Evolutionary conservation across 2,888 invertebrate genomes (phyloP).

Genomic region (Amphipyra tragopoginis): DNA sequence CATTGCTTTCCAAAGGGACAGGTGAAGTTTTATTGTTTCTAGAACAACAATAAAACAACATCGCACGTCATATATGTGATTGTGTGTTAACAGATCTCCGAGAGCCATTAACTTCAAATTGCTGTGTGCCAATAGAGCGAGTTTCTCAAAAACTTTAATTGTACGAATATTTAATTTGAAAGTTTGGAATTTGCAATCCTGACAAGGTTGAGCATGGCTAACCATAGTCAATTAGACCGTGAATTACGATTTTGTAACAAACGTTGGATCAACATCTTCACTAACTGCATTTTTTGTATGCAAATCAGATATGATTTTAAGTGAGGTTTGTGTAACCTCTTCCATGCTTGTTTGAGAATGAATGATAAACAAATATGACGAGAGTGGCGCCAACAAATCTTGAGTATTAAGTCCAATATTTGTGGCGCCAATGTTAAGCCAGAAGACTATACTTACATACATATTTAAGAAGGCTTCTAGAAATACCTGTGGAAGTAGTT

Average conservation of each 20-base stretch:
- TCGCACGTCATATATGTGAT: conserved; percentile 30
- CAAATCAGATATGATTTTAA: conserved; percentile 30
- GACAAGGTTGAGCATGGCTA: conserved; percentile 55
- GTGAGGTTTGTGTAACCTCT: conserved; percentile 37
- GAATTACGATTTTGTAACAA: conserved; percentile 53
- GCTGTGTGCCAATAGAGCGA: conserved; percentile 45
- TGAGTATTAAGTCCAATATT: conserved; percentile 47
- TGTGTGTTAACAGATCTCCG: conserved; percentile 39
- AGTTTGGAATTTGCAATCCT: conserved; percentile 47
- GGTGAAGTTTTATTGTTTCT: conserved; percentile 31
- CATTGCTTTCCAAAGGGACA: conserved; percentile 54
- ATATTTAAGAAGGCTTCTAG: conserved; percentile 12
- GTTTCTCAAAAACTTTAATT: conserved; percentile 38
- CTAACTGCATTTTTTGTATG: conserved; percentile 45
- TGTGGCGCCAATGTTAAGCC: conserved; percentile 41
- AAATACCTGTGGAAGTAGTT: not conserved
- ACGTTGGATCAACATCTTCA: conserved; percentile 20
- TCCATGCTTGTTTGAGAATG: conserved; percentile 42
- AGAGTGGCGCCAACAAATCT: conserved; percentile 45
- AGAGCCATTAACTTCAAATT: conserved; percentile 39
- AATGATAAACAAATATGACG: conserved; percentile 39
- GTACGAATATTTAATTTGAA: conserved; percentile 47
- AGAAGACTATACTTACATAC: conserved; percentile 11
- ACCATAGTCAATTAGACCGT: conserved; percentile 33
- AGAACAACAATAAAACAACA: conserved; percentile 40